Conservation (phyloP, 2,797 vertebrate genomes). For the Bovichtus diacanthus region DNA sequence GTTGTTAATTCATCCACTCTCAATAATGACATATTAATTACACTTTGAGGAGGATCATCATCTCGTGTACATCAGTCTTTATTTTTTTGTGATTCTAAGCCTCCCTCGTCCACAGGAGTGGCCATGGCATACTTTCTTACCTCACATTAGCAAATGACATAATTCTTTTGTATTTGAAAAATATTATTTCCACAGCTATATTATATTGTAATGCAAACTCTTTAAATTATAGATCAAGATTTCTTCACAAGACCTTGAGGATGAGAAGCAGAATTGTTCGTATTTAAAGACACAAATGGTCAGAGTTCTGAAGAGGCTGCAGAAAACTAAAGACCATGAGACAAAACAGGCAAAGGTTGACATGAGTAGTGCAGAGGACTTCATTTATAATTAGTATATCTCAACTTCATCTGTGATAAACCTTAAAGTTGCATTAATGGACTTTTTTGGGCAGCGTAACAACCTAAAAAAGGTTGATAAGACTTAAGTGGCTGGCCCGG, state of each 20-base stretch:
- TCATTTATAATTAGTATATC: neutral
- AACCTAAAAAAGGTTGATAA: neutral
- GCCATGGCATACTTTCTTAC: neutral
- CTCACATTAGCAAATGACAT: neutral
- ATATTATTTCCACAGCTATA: neutral
- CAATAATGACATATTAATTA: conserved; percentile 7
- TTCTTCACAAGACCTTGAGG: conserved; percentile 87
- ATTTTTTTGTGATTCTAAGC: conserved; percentile 5
- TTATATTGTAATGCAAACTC: neutral
- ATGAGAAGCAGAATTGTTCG: conserved; percentile 86
- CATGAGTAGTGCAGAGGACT: conserved; percentile 37
- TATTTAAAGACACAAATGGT: conserved; percentile 87
- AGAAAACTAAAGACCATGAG: conserved; percentile 80
- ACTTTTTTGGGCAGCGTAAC: neutral
- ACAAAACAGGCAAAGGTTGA: conserved; percentile 74
- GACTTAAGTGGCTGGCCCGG: too few species aligned
- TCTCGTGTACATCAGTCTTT: neutral
- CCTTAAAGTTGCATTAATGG: conserved; percentile 23
- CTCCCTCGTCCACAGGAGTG: neutral
- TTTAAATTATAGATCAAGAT: conserved; percentile 82
- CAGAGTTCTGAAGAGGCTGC: conserved; percentile 83
- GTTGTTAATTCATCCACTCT: neutral
- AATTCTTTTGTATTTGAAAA: neutral
- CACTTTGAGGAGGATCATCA: neutral
- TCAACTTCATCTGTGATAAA: neutral